Evolutionary conservation across 2,797 vertebrate genomes (phyloP), one percentile per base, ranked within the genome.

Genomic region (Chaetophractus vellerosus): DNA sequence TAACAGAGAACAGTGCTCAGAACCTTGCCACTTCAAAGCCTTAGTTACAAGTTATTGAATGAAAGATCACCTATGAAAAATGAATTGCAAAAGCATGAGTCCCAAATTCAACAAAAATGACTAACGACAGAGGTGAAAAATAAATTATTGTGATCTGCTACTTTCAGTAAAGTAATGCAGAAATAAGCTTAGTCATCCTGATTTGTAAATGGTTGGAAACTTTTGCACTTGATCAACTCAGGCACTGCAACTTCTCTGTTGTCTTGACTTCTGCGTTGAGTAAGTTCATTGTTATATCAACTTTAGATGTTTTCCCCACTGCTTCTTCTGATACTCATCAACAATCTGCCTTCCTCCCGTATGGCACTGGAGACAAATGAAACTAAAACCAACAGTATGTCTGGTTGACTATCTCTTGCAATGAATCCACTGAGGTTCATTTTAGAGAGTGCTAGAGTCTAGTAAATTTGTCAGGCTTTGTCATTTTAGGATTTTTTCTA

Each of bases 401-500:
- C 18, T 79, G 38, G 19, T 74, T 68, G 94, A 96, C 88, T 57
- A 59, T 82, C 88, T 93, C 59, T 88, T 26, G 72, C 28, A 80
- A 6, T 6, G 36, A 26, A 24, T 55, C 3, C 16, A 55, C 31
- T 36, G 19, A 72, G 69, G 57, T 89, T 96, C 15, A 48, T 86
- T 85, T 52, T 71, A 33, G 63, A 64, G 94, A 90, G 66, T 76
- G 14, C 45, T 69, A 0, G 10, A 91, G 23, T 85, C 63, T 15
- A 91, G 66, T 85, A 94, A 76, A 96, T 76, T 89, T 64, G 91
- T 57, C 18, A 57, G 6, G 57, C 72, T 75, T 91, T 74, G 1
- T 85, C 59, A 76, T 28, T 93, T 93, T 72, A 38, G 15, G 80
- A 90, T 84, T 85, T 78, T 88, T 80, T 31, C 83, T 85, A 52